Evolutionary conservation across 1,140 invertebrate genomes (phyloP).

Genomic region (Pectinophora gossypiella): DNA sequence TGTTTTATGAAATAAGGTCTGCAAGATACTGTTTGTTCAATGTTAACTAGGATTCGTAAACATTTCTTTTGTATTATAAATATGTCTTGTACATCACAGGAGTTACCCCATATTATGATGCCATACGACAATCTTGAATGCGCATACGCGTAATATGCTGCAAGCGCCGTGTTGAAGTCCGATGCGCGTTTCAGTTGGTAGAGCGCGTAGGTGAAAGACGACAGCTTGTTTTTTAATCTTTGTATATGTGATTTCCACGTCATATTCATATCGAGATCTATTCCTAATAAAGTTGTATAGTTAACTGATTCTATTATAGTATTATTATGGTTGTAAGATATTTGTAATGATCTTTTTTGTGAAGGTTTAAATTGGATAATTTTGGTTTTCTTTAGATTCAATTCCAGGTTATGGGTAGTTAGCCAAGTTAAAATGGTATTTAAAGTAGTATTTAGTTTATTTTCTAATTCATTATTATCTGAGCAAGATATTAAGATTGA

Average conservation of each 20-base stretch:
- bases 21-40: conserved; percentile 6
- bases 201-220: conserved; percentile 7
- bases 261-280: background rate
- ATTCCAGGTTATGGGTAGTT: background rate
- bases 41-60: conserved; percentile 6
- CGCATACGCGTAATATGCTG: conserved; percentile 9
- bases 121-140: conserved; percentile 7
- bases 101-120: conserved; percentile 6
- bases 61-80: conserved; percentile 6
- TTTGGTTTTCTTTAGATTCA: conserved; percentile 7
- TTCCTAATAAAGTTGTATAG: conserved; percentile 1
- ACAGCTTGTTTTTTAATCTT: background rate
- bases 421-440: too few species aligned
- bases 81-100: background rate
- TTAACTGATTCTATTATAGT: background rate
- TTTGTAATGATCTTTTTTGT: conserved; percentile 2
- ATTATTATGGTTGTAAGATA: conserved; percentile 1
- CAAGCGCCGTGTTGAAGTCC: background rate
- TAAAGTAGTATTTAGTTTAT: too few species aligned
- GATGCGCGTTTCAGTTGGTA: background rate
- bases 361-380: conserved; percentile 7
- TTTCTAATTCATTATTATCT: too few species aligned
- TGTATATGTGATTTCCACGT: conserved; percentile 2
- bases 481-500: background rate
- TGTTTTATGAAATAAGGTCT: conserved; percentile 6